These are phyloP conservation scores for Hirtodrosophila confusa DNA, from an alignment of 2,888 invertebrate species.

Conservation along the genomic window DNA sequence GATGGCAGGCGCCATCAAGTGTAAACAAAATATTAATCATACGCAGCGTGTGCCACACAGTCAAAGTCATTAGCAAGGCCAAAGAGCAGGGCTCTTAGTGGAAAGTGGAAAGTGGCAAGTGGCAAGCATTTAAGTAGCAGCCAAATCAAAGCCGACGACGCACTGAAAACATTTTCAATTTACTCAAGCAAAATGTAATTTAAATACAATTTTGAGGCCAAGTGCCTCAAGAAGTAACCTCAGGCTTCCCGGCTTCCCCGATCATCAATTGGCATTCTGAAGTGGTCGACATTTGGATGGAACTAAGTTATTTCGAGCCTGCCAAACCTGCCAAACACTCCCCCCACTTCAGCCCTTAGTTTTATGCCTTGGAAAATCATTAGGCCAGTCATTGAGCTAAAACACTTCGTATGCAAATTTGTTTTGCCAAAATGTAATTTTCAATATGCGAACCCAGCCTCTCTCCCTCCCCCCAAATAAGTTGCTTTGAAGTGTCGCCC, in stretches of 20 bases:
- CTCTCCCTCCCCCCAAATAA: background rate
- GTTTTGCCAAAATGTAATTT: constrained; percentile 65
- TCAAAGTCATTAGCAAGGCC: constrained; percentile 34
- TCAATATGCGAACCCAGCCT: constrained; percentile 40
- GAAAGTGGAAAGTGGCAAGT: constrained; percentile 12
- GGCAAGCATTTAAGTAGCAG: constrained; percentile 50
- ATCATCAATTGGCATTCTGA: constrained; percentile 52
- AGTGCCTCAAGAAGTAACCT: constrained; percentile 26
- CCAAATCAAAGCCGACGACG: constrained; percentile 46
- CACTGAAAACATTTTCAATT: constrained; percentile 56
- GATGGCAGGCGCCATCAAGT: constrained; percentile 28
- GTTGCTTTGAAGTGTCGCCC: constrained; percentile 42
- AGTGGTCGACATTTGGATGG: constrained; percentile 43
- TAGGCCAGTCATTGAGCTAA: constrained; percentile 55
- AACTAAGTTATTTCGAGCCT: constrained; percentile 37
- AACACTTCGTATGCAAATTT: constrained; percentile 74
- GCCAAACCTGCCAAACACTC: constrained; percentile 4
- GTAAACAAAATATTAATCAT: constrained; percentile 72
- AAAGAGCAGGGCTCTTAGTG: constrained; percentile 2
- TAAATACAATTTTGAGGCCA: constrained; percentile 52
- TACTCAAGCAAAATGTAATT: constrained; percentile 59
- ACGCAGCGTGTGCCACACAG: constrained; percentile 53
- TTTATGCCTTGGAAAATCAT: constrained; percentile 68
- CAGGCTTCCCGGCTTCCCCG: constrained; percentile 14
- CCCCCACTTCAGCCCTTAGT: constrained; percentile 27